Conservation (phyloP, 2,888 invertebrate species). For the Leucania comma region DNA sequence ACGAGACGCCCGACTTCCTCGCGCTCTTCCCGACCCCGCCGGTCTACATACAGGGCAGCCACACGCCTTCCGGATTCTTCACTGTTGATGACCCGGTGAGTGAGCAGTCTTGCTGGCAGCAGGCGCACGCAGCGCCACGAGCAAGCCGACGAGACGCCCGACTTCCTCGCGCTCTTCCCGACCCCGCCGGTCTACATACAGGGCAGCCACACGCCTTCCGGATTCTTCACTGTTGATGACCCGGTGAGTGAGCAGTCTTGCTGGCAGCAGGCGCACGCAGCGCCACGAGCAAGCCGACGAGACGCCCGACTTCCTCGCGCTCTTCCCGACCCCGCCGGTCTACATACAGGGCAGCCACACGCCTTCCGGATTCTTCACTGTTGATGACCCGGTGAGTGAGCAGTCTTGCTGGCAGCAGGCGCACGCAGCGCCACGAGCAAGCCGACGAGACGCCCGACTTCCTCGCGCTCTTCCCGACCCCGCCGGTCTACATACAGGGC, state of each 20-base stretch:
- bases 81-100: conserved; percentile 5
- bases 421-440: not conserved
- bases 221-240: conserved; percentile 4
- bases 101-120: not conserved
- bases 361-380: conserved; percentile 6
- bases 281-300: not conserved
- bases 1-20: conserved; percentile 8
- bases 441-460: conserved; percentile 4
- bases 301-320: conserved; percentile 5
- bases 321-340: conserved; percentile 6
- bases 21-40: conserved; percentile 4
- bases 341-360: conserved; percentile 9
- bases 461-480: conserved; percentile 4
- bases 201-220: conserved; percentile 11
- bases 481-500: conserved; percentile 8
- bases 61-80: conserved; percentile 10
- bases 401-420: not conserved
- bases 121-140: not conserved
- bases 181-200: conserved; percentile 6
- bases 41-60: conserved; percentile 10
- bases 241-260: not conserved
- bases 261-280: too few species aligned
- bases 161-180: conserved; percentile 5
- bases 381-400: conserved; percentile 4
- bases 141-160: conserved; percentile 2